Evolutionary conservation across 2,113 vertebrate species (phyloP).

Genomic region (Anser cygnoides): DNA sequence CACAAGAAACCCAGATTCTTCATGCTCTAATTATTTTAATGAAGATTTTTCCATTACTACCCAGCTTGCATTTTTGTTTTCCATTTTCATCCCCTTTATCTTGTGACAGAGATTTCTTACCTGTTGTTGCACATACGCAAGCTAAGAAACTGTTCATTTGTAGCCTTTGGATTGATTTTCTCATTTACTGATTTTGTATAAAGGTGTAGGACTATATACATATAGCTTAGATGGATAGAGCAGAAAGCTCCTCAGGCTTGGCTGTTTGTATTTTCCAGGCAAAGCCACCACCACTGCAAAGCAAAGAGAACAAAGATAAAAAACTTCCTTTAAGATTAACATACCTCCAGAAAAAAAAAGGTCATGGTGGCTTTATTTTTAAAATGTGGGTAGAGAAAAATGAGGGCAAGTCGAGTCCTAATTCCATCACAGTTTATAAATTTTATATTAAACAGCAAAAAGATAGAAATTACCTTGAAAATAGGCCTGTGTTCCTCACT

Average conservation of each 20-base stretch:
- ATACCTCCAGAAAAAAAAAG: neutral
- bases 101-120: conserved; percentile 8
- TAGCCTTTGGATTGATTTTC: conserved; percentile 14
- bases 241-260: neutral
- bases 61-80: neutral
- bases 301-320: neutral
- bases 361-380: neutral
- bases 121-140: neutral
- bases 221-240: neutral
- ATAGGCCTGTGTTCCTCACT: neutral
- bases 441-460: neutral
- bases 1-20: neutral
- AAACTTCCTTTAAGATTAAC: neutral
- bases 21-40: conserved; percentile 23
- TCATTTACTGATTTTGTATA: neutral
- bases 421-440: neutral
- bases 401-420: neutral
- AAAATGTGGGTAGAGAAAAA: neutral
- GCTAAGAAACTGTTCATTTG: neutral
- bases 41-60: neutral
- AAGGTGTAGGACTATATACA: neutral
- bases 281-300: neutral
- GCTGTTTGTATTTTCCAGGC: neutral
- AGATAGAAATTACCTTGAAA: neutral
- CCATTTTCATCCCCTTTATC: neutral